Evolutionary conservation across 2,797 vertebrate genomes (phyloP).

Genomic region (Masticophis lateralis): DNA sequence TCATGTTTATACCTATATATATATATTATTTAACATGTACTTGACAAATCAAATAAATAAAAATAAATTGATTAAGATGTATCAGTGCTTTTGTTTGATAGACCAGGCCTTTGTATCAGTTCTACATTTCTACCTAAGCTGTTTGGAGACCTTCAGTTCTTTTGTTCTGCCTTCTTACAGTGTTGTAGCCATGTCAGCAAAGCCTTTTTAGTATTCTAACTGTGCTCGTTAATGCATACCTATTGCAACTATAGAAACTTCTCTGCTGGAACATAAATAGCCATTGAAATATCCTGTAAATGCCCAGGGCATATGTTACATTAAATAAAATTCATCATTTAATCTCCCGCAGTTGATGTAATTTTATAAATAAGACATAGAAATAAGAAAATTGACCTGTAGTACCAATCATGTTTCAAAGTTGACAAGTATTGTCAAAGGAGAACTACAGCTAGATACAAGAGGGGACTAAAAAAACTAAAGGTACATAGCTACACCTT

Average conservation of each 20-base stretch:
- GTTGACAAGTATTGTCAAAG: conserved; percentile 2
- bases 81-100: not conserved
- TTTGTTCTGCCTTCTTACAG: not conserved
- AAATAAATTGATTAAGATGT: too few species aligned
- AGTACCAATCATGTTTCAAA: not conserved
- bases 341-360: conserved; percentile 7
- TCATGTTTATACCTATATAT: too few species aligned
- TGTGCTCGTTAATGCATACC: not conserved
- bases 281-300: not conserved
- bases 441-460: conserved; percentile 14
- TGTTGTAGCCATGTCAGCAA: not conserved
- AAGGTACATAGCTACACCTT: conserved; percentile 30
- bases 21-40: too few species aligned
- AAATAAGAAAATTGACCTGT: not conserved
- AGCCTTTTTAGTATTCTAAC: not conserved
- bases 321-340: conserved; percentile 24
- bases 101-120: not conserved
- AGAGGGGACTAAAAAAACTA: conserved; percentile 16
- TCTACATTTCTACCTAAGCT: not conserved
- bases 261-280: not conserved
- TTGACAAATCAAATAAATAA: too few species aligned
- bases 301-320: not conserved
- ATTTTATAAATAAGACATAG: conserved; percentile 30
- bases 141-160: not conserved
- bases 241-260: not conserved